These are phyloP conservation scores for Pristionchus fissidentatus DNA, from an alignment of 2,888 invertebrate species.

Conservation along the genomic window DNA sequence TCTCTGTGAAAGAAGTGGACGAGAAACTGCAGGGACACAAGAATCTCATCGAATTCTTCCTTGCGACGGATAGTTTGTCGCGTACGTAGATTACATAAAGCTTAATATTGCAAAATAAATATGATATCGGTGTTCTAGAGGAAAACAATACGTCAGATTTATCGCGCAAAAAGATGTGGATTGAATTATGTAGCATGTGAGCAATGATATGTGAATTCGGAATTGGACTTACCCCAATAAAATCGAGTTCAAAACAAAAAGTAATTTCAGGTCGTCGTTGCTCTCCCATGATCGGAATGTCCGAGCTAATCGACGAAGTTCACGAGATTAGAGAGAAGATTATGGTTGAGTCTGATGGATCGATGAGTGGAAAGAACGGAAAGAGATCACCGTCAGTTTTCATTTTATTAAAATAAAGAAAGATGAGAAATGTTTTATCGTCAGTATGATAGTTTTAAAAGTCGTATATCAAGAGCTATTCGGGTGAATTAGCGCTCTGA, in stretches of 20 bases:
- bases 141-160: not conserved
- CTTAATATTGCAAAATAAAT: not conserved
- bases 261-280: conserved; percentile 1
- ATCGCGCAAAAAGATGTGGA: no score
- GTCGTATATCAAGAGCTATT: no score
- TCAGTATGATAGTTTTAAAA: no score
- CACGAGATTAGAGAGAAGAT: conserved; percentile 49
- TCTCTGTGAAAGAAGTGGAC: conserved; percentile 49
- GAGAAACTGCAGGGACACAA: conserved; percentile 46
- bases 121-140: not conserved
- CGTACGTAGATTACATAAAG: not conserved
- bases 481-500: no score
- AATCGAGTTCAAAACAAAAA: not conserved
- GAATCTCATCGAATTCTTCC: conserved; percentile 48
- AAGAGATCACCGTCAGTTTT: conserved; percentile 38
- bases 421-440: no score
- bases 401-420: no score
- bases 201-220: not conserved
- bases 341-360: conserved; percentile 40
- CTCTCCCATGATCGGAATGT: conserved; percentile 26
- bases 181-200: not conserved
- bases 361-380: not conserved
- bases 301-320: conserved; percentile 51
- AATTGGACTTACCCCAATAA: not conserved
- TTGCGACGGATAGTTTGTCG: conserved; percentile 10